These are phyloP conservation scores for Lucilia cuprina DNA, from an alignment of 1,140 invertebrate genomes.

Conservation along the genomic window DNA sequence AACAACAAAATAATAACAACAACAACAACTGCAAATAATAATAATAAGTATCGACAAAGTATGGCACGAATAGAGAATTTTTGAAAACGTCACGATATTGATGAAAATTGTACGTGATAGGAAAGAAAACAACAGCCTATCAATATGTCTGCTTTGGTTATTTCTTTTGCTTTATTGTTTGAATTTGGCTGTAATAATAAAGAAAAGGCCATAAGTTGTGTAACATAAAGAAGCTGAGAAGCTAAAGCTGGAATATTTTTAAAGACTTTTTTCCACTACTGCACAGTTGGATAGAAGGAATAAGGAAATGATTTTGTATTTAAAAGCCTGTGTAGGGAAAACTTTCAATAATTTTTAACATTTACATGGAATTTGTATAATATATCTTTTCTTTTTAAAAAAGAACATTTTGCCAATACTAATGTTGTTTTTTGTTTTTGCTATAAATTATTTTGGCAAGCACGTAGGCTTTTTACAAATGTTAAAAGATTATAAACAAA, in stretches of 20 bases:
- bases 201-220: neutral
- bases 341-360: constrained; percentile 1
- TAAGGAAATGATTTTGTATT: neutral
- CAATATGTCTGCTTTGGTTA: neutral
- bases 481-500: constrained; percentile 26
- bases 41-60: constrained; percentile 20
- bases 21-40: neutral
- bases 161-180: neutral
- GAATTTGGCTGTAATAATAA: neutral
- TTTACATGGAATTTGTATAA: neutral
- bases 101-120: constrained; percentile 42
- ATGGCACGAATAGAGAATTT: constrained; percentile 20
- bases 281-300: neutral
- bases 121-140: constrained; percentile 5
- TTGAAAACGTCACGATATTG: constrained; percentile 42
- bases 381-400: neutral
- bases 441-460: neutral
- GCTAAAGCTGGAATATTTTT: neutral
- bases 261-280: neutral
- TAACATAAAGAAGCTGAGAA: neutral
- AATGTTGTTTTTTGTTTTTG: constrained; percentile 14
- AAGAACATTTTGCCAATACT: neutral
- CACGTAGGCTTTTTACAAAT: constrained; percentile 29
- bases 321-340: neutral
- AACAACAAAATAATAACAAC: neutral